phyloP scores from a whole-genome alignment of 1,140 invertebrate genomes.

The Drosophila biarmipes region DNA sequence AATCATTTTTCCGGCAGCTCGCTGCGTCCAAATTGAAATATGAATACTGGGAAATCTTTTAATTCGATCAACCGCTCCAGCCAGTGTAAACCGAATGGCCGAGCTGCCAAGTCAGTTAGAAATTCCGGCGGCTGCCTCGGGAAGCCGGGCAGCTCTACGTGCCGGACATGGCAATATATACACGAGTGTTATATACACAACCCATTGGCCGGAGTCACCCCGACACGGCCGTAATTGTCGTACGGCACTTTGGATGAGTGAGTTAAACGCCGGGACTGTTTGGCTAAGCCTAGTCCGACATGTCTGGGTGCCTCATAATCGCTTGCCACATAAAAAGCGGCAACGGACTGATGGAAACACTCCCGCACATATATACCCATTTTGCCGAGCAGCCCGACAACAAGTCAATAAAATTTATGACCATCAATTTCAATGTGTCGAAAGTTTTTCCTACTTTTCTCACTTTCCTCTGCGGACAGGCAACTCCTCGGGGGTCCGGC shows the following conservation, averaged over 20 bases:
- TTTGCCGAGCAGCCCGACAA: conserved; percentile 37
- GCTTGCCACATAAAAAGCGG: conserved; percentile 48
- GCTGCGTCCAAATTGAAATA: conserved; percentile 14
- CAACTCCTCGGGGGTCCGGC: conserved; percentile 16
- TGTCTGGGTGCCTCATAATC: conserved; percentile 45
- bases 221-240: conserved; percentile 40
- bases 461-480: conserved; percentile 6
- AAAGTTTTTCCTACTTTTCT: conserved; percentile 45
- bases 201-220: conserved; percentile 24
- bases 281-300: conserved; percentile 31
- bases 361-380: conserved; percentile 7
- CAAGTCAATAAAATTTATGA: conserved; percentile 78
- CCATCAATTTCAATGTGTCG: conserved; percentile 69
- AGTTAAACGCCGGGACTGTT: conserved; percentile 66
- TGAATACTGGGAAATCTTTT: conserved; percentile 38
- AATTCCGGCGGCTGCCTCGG: conserved; percentile 32
- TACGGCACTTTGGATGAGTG: conserved; percentile 51
- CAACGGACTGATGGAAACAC: conserved; percentile 4
- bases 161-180: background rate
- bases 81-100: conserved; percentile 41
- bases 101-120: conserved; percentile 43
- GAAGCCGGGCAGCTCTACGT: conserved; percentile 7
- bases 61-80: conserved; percentile 19
- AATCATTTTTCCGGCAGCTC: background rate
- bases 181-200: conserved; percentile 18